Evolutionary conservation across 2,888 invertebrate species (phyloP).

Genomic region (Drosophila anceps): DNA sequence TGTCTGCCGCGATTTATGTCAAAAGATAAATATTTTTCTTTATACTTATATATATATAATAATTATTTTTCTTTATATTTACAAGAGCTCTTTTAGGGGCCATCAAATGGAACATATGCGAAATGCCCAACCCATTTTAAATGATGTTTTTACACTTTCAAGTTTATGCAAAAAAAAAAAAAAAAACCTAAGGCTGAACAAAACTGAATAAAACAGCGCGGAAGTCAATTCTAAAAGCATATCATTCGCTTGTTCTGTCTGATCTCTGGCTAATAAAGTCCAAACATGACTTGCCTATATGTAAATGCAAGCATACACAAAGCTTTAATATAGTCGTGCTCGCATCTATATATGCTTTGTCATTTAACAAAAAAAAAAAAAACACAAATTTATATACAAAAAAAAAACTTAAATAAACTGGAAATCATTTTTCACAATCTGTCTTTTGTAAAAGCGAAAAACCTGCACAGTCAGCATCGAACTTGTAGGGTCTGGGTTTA

Average conservation of each 20-base stretch:
- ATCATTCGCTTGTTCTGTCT: conserved; percentile 27
- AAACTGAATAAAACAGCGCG: conserved; percentile 25
- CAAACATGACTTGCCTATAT: conserved; percentile 50
- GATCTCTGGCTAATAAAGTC: conserved; percentile 47
- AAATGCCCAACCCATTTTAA: conserved; percentile 19
- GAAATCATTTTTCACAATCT: conserved; percentile 39
- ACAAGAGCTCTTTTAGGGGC: conserved; percentile 18
- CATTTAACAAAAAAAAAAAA: conserved; percentile 34
- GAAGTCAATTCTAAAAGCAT: conserved; percentile 33
- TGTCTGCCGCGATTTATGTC: conserved; percentile 29
- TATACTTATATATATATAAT: conserved; percentile 1
- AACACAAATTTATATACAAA: neutral
- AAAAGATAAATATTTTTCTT: conserved; percentile 21
- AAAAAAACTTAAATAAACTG: conserved; percentile 18
- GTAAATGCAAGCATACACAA: conserved; percentile 42
- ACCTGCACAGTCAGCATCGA: conserved; percentile 67
- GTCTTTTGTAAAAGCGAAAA: conserved; percentile 47
- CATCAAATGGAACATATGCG: conserved; percentile 8
- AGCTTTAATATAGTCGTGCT: conserved; percentile 19
- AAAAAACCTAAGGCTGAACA: conserved; percentile 5
- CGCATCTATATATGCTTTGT: conserved; percentile 40
- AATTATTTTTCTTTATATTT: conserved; percentile 23
- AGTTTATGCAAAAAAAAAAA: conserved; percentile 12
- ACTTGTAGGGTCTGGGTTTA: conserved; percentile 55
- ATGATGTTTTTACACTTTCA: conserved; percentile 22